Percentiles rank a stretch among this genome's conserved stretches.
Conservation (phyloP, 2,888 invertebrate species). For the Aphodius granarius region DNA sequence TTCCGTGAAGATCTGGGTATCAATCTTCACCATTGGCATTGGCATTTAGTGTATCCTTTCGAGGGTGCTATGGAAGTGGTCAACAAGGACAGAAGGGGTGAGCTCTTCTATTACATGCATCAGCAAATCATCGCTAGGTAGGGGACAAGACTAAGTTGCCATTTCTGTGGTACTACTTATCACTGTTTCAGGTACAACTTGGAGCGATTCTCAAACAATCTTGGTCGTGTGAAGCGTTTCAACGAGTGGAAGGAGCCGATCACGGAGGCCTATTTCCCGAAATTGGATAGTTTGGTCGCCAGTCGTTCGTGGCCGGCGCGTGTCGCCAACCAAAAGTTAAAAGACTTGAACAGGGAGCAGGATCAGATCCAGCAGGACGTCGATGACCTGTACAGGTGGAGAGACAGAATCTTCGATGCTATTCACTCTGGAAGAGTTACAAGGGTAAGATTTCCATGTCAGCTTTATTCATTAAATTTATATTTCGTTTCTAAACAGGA, state of each 20-base stretch:
- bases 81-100: constrained; percentile 75
- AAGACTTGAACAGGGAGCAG: constrained; percentile 67
- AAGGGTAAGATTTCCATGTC: constrained; percentile 50
- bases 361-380: constrained; percentile 70
- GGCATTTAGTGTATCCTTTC: constrained; percentile 87
- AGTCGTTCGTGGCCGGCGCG: constrained; percentile 77
- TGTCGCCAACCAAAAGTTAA: constrained; percentile 58
- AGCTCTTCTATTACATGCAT: constrained; percentile 82
- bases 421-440: constrained; percentile 65
- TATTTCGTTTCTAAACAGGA: background rate
- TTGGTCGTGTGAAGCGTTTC: constrained; percentile 64
- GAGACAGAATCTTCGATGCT: constrained; percentile 71
- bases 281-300: constrained; percentile 76
- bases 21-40: constrained; percentile 90
- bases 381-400: constrained; percentile 72
- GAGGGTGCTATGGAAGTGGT: constrained; percentile 65
- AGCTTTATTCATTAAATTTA: background rate
- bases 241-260: constrained; percentile 72
- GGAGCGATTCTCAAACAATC: constrained; percentile 73
- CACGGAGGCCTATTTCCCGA: constrained; percentile 80
- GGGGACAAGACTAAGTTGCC: background rate
- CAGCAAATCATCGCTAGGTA: constrained; percentile 64
- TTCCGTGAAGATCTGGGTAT: constrained; percentile 84
- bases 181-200: constrained; percentile 60
- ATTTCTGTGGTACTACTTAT: background rate